Base-by-base conservation (phyloP, 2,113 vertebrate species). In the Clarias magur region DNA sequence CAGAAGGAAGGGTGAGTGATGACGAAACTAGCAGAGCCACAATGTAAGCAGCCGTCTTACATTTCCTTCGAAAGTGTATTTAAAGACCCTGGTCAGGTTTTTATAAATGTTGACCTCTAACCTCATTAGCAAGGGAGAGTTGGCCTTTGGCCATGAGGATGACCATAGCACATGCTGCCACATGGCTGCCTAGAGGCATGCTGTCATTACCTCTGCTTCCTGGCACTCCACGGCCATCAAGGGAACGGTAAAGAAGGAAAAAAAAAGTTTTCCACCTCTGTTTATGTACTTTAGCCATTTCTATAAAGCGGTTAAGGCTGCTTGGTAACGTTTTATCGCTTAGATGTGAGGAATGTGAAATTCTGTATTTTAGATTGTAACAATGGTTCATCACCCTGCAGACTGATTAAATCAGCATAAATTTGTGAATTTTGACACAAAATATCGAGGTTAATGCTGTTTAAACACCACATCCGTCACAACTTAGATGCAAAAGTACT, bases 61-160 rank as follows among this genome's bases (percentile, higher is more conserved):
- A 85, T 90, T 89, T 88, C 86, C 89, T 76, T 59, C 54, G 4
- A 78, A 85, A 57, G 16, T 87, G 59, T 62, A 48, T 90, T 86
- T 82, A 54, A 62, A 89, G 82, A 82, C 42, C 75, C 80, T 72
- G 85, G 80, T 70, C 38, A 75, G 48, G 30, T 84, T 91, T 42
- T 87, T 84, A 88, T 85, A 38, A 63, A 34, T 54, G n/a, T 60
- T 88, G 85, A 68, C 87, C 85, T 91, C 84, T 89, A 88, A 88
- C 83, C 88, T 83, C 78, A 88, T 92, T 91, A 91, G 86, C 73
- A 82, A 88, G 87, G 81, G 75, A 19, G 67, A 54, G 15, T 80
- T 82, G 78, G 75, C 85, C 86, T 82, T 79, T 88, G 86, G n/a
- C 19, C 60, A 25, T 13, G 3, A 53, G 11, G 62, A 87, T 63